Evolutionary conservation across 2,888 invertebrate genomes (phyloP).

Genomic region (Zaprionus lineosus): DNA sequence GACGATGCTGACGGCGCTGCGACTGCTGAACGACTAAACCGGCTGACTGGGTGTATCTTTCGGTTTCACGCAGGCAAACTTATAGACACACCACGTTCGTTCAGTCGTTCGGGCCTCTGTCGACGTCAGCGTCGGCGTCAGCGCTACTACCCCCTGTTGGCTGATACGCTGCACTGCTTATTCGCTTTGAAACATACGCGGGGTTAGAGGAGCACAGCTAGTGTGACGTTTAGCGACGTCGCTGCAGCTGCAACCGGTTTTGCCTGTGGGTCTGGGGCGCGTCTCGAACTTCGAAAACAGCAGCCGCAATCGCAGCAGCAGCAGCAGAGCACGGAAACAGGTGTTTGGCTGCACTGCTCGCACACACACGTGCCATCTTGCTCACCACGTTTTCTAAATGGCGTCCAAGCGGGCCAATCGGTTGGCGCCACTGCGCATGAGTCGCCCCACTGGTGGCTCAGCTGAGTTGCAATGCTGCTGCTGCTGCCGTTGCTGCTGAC

Average conservation of each 20-base stretch:
- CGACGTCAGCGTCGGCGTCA: constrained; percentile 21
- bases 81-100: constrained; percentile 29
- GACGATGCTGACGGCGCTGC: constrained; percentile 78
- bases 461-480: constrained; percentile 21
- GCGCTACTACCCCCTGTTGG: constrained; percentile 52
- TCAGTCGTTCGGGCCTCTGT: constrained; percentile 24
- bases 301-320: constrained; percentile 1
- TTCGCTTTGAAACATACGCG: neutral
- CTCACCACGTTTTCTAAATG: constrained; percentile 76
- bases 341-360: constrained; percentile 62
- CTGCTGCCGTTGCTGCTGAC: constrained; percentile 12
- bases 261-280: constrained; percentile 25
- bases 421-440: constrained; percentile 79
- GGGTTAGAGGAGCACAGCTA: constrained; percentile 41
- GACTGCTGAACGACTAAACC: constrained; percentile 83
- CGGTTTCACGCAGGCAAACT: constrained; percentile 33
- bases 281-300: constrained; percentile 51
- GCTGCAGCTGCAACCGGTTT: constrained; percentile 62
- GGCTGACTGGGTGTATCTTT: constrained; percentile 51
- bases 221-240: neutral
- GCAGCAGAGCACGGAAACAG: constrained; percentile 54
- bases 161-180: constrained; percentile 13
- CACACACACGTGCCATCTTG: constrained; percentile 44
- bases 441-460: constrained; percentile 40
- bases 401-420: constrained; percentile 82